Evolutionary conservation across 2,888 invertebrate genomes (phyloP), one percentile per base, ranked within the genome.

Genomic region (Rhynchonema sp.): DNA sequence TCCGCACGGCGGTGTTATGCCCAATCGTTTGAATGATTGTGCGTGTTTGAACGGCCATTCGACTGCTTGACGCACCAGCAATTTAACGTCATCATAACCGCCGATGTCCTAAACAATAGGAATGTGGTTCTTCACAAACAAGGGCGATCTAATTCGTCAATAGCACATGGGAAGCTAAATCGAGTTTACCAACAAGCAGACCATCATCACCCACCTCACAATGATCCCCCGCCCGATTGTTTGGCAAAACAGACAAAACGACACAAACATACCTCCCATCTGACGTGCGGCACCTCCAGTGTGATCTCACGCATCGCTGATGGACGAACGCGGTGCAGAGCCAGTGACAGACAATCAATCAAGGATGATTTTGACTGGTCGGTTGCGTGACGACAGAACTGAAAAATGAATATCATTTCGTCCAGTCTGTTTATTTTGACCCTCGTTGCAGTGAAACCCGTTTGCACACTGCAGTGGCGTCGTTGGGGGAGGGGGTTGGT

Each of bases 1-100:
- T 52, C 70, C 68, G 30, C 63, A 30, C 0, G 92, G 90, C 0
- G 92, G 87, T 53, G 80, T 80, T 27, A 92, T 84, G 1, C 89
- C 89, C 63, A 92, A 76, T 28, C 85, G 79, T 55, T 74, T 68
- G 62, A 87, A 86, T 1, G 73, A 71, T 62, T 87, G 86, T 0
- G 87, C 83, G 74, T 92, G 82, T 67, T 83, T 83, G 28, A 92
- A 72, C 0, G 96, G 92, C 91, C 91, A 91, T 72, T 92, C 90
- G 0, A 96, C 85, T 0, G 87, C 85, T 76, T 65, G 70, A 58
- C 67, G 65, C 28, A 96, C 75, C 68, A 87, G 85, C 53, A 86
- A 73, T 74, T 94, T 94, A 54, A 96, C 76, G 38, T 84, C 82
- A 30, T 82, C 80, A 73, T 88, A 87, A 0, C 96, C 96, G 75